Conservation (phyloP, 2,888 invertebrate species). For the Chalcis sispes region DNA sequence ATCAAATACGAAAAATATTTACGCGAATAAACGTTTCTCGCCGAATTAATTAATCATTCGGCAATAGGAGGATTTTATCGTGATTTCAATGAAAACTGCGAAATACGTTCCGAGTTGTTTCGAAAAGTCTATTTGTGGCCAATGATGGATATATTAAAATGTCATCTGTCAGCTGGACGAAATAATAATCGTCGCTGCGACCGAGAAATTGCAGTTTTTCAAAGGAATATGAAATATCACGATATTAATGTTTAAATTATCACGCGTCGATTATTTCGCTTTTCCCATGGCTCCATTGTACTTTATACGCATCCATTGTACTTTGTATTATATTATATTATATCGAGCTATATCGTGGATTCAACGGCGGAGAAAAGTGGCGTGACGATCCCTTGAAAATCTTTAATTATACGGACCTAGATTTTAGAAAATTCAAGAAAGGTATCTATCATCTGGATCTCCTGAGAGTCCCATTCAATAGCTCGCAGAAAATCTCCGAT, state of each 20-base stretch:
- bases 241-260: constrained; percentile 37
- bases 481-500: constrained; percentile 50
- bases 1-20: constrained; percentile 48
- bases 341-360: not conserved
- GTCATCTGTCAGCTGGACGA: constrained; percentile 27
- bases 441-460: constrained; percentile 63
- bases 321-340: no score
- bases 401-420: constrained; percentile 59
- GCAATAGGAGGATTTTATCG: not conserved
- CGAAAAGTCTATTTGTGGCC: constrained; percentile 36
- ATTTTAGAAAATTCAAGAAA: constrained; percentile 56
- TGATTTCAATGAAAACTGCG: not conserved
- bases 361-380: constrained; percentile 26
- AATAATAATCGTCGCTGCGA: not conserved
- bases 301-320: not conserved
- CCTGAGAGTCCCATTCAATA: constrained; percentile 40
- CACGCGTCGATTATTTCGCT: not conserved
- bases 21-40: constrained; percentile 7
- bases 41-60: constrained; percentile 34
- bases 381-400: constrained; percentile 58
- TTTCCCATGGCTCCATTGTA: constrained; percentile 31
- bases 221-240: constrained; percentile 49
- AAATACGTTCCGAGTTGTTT: constrained; percentile 13
- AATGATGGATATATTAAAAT: constrained; percentile 45
- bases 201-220: no score